Conservation (phyloP, 2,797 vertebrate species). For the Hapalemur alaotrensis region DNA sequence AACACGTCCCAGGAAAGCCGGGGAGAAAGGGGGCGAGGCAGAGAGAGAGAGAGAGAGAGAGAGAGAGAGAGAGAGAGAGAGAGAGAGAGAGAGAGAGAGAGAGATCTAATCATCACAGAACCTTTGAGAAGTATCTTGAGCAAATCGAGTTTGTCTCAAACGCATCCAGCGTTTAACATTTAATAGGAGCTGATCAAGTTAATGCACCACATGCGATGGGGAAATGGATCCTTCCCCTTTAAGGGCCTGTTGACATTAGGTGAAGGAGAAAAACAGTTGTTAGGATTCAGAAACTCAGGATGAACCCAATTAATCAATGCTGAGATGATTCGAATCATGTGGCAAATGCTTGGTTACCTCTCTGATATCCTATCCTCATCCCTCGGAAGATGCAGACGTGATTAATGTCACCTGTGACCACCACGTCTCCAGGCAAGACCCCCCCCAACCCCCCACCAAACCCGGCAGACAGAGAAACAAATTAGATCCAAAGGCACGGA, state of each 20-base stretch:
- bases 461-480: slow-evolving; percentile 86
- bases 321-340: slow-evolving; percentile 89
- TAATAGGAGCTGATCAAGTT: slow-evolving; percentile 84
- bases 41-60: slow-evolving; percentile 60
- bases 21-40: slow-evolving; percentile 61
- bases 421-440: slow-evolving; percentile 78
- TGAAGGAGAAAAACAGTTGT: slow-evolving; percentile 88
- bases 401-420: slow-evolving; percentile 87
- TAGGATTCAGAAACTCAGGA: slow-evolving; percentile 87
- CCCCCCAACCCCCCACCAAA: slow-evolving; percentile 70
- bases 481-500: slow-evolving; percentile 88
- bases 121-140: slow-evolving; percentile 83
- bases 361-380: slow-evolving; percentile 87
- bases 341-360: slow-evolving; percentile 87
- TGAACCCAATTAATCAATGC: slow-evolving; percentile 90
- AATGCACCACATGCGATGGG: slow-evolving; percentile 81
- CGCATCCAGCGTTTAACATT: slow-evolving; percentile 83
- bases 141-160: slow-evolving; percentile 88
- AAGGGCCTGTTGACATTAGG: slow-evolving; percentile 84
- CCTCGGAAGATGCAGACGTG: slow-evolving; percentile 83
- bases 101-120: slow-evolving; percentile 80
- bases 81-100: slow-evolving; percentile 59
- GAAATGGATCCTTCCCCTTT: slow-evolving; percentile 85
- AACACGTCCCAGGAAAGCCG: slow-evolving; percentile 56
- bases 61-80: slow-evolving; percentile 54